These are phyloP conservation scores for Chrysodeixis includens DNA, from an alignment of 2,888 invertebrate genomes.

Conservation along the genomic window DNA sequence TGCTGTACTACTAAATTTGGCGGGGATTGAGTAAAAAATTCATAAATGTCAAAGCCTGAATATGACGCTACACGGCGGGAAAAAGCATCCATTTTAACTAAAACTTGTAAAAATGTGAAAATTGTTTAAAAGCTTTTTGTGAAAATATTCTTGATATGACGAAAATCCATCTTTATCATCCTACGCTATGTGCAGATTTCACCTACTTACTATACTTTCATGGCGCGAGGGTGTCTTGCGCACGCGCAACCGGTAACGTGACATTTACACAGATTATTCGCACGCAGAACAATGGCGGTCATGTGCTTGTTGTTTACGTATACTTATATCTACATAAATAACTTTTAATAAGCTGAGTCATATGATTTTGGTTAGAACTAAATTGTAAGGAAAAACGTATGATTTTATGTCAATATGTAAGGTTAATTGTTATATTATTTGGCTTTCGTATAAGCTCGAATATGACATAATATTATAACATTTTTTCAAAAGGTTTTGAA, in stretches of 20 bases:
- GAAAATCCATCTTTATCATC: neutral
- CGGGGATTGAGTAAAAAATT: no score
- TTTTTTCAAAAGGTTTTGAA: no score
- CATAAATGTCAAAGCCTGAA: no score
- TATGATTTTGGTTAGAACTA: constrained; percentile 13
- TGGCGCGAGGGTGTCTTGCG: constrained; percentile 43
- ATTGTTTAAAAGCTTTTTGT: no score
- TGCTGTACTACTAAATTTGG: no score
- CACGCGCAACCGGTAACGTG: constrained; percentile 51
- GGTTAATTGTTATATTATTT: neutral
- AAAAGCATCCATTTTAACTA: no score
- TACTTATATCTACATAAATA: constrained; percentile 40
- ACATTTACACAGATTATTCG: constrained; percentile 64
- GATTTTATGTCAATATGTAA: neutral
- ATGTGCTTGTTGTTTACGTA: constrained; percentile 39
- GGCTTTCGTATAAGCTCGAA: no score
- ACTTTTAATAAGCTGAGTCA: constrained; percentile 45
- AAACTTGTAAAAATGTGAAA: no score
- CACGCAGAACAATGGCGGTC: constrained; percentile 55
- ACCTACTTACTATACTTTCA: constrained; percentile 22
- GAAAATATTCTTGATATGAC: no score
- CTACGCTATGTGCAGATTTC: neutral
- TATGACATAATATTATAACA: no score
- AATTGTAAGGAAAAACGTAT: neutral
- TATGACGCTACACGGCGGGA: no score